A percentile compares a stretch with the other conserved stretches of the same genome.
Evolutionary conservation across 2,797 vertebrate species (phyloP).

Genomic region (Peromyscus eremicus): DNA sequence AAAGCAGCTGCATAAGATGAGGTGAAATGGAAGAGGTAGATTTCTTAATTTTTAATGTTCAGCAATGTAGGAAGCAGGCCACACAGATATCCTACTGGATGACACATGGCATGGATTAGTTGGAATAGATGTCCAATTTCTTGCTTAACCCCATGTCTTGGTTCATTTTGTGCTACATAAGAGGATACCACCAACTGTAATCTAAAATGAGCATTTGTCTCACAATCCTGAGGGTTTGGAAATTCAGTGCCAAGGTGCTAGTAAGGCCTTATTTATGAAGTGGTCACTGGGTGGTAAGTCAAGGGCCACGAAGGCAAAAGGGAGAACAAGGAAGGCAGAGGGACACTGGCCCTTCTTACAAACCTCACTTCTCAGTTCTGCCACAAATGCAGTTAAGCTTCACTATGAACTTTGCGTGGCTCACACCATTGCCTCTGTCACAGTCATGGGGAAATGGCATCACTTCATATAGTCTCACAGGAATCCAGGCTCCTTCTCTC

Average conservation of each 20-base stretch:
- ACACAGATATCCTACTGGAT: background rate
- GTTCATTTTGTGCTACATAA: background rate
- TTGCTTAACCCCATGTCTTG: background rate
- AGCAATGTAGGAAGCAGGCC: background rate
- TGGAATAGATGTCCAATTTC: background rate
- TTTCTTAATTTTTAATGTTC: slow-evolving; percentile 41
- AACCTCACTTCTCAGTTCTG: background rate
- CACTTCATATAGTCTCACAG: background rate
- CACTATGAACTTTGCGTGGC: background rate
- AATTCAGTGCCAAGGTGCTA: background rate
- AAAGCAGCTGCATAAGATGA: background rate
- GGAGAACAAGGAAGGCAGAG: background rate
- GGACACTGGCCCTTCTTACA: background rate
- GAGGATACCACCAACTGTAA: background rate
- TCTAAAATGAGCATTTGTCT: background rate
- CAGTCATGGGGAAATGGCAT: background rate
- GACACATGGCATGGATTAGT: background rate
- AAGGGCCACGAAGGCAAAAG: background rate
- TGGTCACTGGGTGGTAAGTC: too few species aligned
- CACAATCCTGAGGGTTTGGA: background rate
- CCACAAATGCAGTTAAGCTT: background rate
- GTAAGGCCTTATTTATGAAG: background rate
- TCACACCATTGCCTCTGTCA: background rate
- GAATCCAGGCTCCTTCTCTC: background rate
- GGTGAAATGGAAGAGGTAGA: background rate